These are phyloP conservation scores for Hirtodrosophila cameraria DNA, from an alignment of 2,888 invertebrate species.

Conservation along the genomic window DNA sequence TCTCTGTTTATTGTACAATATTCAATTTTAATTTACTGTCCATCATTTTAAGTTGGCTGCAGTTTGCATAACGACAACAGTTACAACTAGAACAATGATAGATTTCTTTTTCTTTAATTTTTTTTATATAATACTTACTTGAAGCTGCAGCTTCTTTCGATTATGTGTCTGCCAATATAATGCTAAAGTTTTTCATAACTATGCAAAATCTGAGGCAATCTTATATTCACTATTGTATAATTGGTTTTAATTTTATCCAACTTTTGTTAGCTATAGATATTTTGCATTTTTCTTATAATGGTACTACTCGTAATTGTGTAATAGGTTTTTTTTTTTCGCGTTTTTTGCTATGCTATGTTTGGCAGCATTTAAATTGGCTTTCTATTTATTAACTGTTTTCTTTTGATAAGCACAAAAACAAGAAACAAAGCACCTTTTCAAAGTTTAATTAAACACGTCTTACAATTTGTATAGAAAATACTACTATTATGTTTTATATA, in stretches of 20 bases:
- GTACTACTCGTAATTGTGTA: not conserved
- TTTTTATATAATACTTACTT: conserved; percentile 3
- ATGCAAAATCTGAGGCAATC: conserved; percentile 24
- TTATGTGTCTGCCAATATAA: conserved; percentile 14
- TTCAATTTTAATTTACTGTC: conserved; percentile 29
- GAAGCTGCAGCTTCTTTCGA: conserved; percentile 6
- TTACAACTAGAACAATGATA: conserved; percentile 18
- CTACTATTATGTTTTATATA: too few relatives aligned
- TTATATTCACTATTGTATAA: conserved; percentile 14
- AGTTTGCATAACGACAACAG: conserved; percentile 23
- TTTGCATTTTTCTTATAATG: not conserved
- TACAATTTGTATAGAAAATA: too few relatives aligned
- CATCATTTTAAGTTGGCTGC: conserved; percentile 32
- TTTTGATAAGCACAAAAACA: too few relatives aligned
- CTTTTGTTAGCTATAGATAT: not conserved
- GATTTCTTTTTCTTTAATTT: too few relatives aligned
- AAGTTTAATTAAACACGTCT: too few relatives aligned
- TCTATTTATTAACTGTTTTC: not conserved
- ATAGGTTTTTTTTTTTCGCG: not conserved
- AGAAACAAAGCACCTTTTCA: too few relatives aligned
- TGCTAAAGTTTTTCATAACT: conserved; percentile 6
- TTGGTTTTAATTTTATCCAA: conserved; percentile 5
- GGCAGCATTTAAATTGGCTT: conserved; percentile 9
- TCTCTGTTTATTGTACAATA: conserved; percentile 53
- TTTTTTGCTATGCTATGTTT: conserved; percentile 6